These are phyloP conservation scores for Nysson spinosus DNA, from an alignment of 2,888 invertebrate species.

Conservation along the genomic window DNA sequence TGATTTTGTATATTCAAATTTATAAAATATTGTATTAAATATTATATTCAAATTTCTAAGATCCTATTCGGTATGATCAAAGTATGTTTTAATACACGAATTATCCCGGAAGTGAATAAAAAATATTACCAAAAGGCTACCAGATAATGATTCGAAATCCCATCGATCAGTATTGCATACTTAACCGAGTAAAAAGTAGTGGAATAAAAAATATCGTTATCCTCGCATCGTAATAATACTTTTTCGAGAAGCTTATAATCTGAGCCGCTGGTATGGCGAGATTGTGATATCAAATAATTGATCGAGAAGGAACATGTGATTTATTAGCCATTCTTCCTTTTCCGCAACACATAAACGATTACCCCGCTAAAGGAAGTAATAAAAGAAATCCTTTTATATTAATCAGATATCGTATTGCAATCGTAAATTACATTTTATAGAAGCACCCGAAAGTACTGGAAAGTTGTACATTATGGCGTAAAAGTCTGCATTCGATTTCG, in stretches of 20 bases:
- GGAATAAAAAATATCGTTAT: constrained; percentile 20
- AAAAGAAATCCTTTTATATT: constrained; percentile 9
- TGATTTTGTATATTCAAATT: no score
- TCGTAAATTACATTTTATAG: constrained; percentile 14
- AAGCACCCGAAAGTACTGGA: no score
- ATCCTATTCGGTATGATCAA: no score
- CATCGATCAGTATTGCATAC: background rate
- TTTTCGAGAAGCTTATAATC: constrained; percentile 23
- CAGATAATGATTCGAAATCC: constrained; percentile 11
- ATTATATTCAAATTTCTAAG: no score
- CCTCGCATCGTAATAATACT: constrained; percentile 10
- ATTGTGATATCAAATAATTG: constrained; percentile 44
- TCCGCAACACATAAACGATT: constrained; percentile 3
- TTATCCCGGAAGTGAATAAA: no score
- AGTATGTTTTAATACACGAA: no score
- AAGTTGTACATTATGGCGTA: no score
- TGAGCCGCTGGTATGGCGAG: constrained; percentile 1
- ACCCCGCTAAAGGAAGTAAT: background rate
- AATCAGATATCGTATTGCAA: constrained; percentile 2
- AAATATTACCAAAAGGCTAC: no score
- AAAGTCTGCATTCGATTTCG: no score
- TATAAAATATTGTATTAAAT: no score
- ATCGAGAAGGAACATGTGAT: constrained; percentile 27
- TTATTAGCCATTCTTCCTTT: constrained; percentile 22
- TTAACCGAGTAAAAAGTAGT: constrained; percentile 11